Conservation (phyloP, 2,113 vertebrate genomes). For the Ia io region DNA sequence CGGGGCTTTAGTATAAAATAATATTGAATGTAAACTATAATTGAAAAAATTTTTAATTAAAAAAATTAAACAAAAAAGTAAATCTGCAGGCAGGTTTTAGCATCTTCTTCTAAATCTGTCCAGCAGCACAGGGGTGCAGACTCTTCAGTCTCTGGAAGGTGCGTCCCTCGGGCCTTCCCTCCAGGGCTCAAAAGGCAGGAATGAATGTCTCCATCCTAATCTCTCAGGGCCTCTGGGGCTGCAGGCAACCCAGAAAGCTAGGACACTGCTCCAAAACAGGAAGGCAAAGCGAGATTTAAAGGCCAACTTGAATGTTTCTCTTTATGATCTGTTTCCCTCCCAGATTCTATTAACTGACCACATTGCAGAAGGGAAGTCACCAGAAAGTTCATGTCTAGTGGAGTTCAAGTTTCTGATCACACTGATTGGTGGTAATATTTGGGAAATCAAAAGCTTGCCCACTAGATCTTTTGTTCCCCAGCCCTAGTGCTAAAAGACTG, state of each 20-base stretch:
- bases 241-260: background rate
- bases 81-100: background rate
- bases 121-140: too few species aligned
- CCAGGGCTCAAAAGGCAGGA: background rate
- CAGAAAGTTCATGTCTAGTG: background rate
- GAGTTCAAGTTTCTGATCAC: background rate
- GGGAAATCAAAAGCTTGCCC: background rate
- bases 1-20: background rate
- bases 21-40: background rate
- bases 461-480: background rate
- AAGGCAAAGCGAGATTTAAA: background rate
- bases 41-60: background rate
- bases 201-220: background rate
- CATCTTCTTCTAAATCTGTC: background rate
- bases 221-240: background rate
- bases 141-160: background rate
- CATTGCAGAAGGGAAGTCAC: background rate
- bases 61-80: background rate
- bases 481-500: background rate
- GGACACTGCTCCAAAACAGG: background rate
- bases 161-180: fast-evolving
- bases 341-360: background rate
- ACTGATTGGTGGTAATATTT: background rate
- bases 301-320: background rate
- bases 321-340: background rate